Conservation (phyloP, 2,113 vertebrate genomes). For the Eptatretus burgeri region DNA sequence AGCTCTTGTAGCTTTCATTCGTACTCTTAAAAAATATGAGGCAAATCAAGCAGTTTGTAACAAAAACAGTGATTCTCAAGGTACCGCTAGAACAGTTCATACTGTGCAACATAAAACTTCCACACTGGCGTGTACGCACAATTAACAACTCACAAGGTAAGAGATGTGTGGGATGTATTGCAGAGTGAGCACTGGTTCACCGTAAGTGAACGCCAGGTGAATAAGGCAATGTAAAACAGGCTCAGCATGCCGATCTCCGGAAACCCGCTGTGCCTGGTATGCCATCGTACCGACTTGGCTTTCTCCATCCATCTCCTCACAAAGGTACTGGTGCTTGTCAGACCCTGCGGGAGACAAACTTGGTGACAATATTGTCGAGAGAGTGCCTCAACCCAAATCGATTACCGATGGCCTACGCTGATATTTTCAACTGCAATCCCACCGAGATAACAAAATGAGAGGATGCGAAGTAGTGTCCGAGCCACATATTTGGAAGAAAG, state of each 20-base stretch:
- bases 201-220: slow-evolving; percentile 62
- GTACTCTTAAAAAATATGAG: too few species aligned
- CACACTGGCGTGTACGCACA: too few species aligned
- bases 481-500: slow-evolving; percentile 59
- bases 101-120: too few species aligned
- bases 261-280: slow-evolving; percentile 47
- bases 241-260: slow-evolving; percentile 47
- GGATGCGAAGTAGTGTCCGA: slow-evolving; percentile 62
- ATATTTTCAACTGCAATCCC: slow-evolving; percentile 10
- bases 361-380: background rate
- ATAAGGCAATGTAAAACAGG: slow-evolving; percentile 62
- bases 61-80: too few species aligned
- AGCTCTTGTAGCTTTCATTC: too few species aligned
- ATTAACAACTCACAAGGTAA: slow-evolving; percentile 47
- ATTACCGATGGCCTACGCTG: too few species aligned
- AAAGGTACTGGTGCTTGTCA: slow-evolving; percentile 51
- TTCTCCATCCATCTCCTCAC: slow-evolving; percentile 20
- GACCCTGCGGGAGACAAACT: slow-evolving; percentile 20
- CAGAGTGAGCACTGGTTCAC: slow-evolving; percentile 82
- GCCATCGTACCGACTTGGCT: slow-evolving; percentile 26
- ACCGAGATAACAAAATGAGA: slow-evolving; percentile 78
- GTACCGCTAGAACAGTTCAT: too few species aligned
- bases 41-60: too few species aligned
- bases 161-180: slow-evolving; percentile 89
- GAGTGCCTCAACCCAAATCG: too few species aligned